A percentile compares a stretch with the other conserved stretches of the same genome.
phyloP scores from a whole-genome alignment of 2,113 vertebrate genomes.

The Procavia capensis region DNA sequence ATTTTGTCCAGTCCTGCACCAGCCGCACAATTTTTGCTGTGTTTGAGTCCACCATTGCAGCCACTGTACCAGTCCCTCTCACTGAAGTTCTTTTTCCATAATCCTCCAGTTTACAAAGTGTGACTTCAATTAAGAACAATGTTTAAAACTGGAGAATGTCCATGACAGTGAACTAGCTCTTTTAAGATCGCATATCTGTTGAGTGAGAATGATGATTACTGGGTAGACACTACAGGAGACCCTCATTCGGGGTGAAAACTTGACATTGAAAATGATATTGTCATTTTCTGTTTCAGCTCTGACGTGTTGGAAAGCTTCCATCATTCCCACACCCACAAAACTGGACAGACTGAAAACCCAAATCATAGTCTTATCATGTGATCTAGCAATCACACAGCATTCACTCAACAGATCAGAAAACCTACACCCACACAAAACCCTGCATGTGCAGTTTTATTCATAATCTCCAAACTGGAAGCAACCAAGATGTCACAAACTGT shows the following conservation, averaged over 20 bases:
- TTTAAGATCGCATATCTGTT: not conserved
- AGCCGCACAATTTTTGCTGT: too few relatives aligned
- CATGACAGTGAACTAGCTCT: not conserved
- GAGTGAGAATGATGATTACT: not conserved
- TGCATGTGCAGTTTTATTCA: not conserved
- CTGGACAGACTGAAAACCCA: not conserved
- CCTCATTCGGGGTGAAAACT: not conserved
- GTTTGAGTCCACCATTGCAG: too few relatives aligned
- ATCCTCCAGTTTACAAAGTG: too few relatives aligned
- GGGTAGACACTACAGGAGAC: not conserved
- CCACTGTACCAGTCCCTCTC: too few relatives aligned
- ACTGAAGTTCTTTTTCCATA: too few relatives aligned
- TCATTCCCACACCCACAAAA: not conserved
- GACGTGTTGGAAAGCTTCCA: not conserved
- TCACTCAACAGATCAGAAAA: too few relatives aligned
- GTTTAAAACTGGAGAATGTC: not conserved
- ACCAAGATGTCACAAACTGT: not conserved
- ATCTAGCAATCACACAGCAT: too few relatives aligned
- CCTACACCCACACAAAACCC: too few relatives aligned
- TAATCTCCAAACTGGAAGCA: not conserved
- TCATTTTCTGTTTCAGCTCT: not conserved
- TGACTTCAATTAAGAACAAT: not conserved
- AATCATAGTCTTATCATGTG: not conserved
- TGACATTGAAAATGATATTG: not conserved
- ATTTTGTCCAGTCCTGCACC: too few relatives aligned